These are phyloP conservation scores for Fratercula arctica DNA, from an alignment of 2,797 vertebrate species.

Conservation along the genomic window DNA sequence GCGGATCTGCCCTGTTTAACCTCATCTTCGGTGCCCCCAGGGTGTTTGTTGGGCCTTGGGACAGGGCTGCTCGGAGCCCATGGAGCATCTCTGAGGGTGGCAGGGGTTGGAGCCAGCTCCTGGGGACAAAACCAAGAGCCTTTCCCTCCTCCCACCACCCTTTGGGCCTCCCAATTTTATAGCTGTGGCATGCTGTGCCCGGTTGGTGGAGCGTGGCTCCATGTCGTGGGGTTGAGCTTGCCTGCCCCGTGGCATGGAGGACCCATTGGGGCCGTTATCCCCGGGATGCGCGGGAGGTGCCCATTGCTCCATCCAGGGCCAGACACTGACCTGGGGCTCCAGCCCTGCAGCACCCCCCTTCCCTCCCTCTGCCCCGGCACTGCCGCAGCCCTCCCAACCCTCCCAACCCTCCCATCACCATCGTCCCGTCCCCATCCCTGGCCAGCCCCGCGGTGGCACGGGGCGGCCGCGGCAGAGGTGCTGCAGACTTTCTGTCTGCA, in stretches of 20 bases:
- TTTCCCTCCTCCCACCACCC: not conserved
- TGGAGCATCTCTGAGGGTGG: not conserved
- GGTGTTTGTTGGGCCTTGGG: rapidly evolving
- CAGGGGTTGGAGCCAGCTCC: not conserved
- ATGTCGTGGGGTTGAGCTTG: rapidly evolving
- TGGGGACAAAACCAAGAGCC: not conserved
- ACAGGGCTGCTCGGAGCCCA: not conserved
- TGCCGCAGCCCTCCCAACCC: not conserved
- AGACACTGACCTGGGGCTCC: rapidly evolving
- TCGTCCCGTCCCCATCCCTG: not conserved
- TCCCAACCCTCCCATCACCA: not conserved
- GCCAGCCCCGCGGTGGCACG: not conserved
- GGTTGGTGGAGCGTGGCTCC: not conserved
- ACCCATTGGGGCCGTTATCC: rapidly evolving
- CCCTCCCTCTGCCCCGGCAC: not conserved
- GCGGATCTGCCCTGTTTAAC: rapidly evolving
- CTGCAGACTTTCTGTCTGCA: conserved; percentile 79
- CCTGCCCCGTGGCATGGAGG: rapidly evolving
- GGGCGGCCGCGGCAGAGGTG: conserved; percentile 34
- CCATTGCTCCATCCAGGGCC: rapidly evolving
- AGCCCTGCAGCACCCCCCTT: rapidly evolving
- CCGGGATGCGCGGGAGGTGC: rapidly evolving
- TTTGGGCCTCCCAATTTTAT: rapidly evolving
- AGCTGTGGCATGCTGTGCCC: not conserved
- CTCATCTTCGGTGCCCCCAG: rapidly evolving